Conservation (phyloP, 2,888 invertebrate genomes). For the Ferdinandea cuprea region DNA sequence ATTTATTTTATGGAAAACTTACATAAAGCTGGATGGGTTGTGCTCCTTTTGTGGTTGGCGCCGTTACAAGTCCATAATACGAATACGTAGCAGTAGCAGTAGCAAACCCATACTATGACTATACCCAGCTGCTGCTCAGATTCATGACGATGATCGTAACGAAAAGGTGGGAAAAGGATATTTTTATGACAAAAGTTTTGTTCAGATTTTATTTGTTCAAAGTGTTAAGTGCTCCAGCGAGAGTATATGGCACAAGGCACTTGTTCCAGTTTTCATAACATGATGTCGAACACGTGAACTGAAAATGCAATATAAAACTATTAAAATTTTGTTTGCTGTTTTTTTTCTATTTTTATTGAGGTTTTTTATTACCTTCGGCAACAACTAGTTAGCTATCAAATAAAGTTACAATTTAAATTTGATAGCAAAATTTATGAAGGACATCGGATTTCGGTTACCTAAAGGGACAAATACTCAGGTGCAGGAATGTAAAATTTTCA, state of each 20-base stretch:
- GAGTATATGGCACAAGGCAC: conserved; percentile 44
- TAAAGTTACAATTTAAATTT: conserved; percentile 37
- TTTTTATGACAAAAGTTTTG: conserved; percentile 69
- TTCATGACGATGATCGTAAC: conserved; percentile 40
- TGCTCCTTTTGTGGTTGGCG: conserved; percentile 56
- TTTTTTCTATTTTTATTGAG: too few relatives aligned
- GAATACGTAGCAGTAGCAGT: neutral
- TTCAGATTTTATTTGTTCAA: conserved; percentile 50
- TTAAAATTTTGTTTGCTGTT: too few relatives aligned
- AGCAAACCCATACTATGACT: too few relatives aligned
- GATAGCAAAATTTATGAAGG: conserved; percentile 38
- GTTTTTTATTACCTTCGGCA: conserved; percentile 20
- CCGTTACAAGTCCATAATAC: conserved; percentile 37
- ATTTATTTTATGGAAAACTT: conserved; percentile 41
- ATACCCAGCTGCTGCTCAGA: conserved; percentile 4
- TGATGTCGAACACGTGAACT: conserved; percentile 53
- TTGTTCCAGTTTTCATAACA: conserved; percentile 57
- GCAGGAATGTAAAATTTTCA: too few relatives aligned
- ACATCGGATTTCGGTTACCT: too few relatives aligned
- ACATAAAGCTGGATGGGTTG: conserved; percentile 38
- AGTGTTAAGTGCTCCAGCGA: conserved; percentile 65
- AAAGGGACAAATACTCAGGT: too few relatives aligned
- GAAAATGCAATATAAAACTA: conserved; percentile 50
- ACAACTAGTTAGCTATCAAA: conserved; percentile 20
- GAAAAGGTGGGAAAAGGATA: conserved; percentile 63